Evolutionary conservation across 2,797 vertebrate genomes (phyloP), one percentile per base, ranked within the genome.

Genomic region (Antrozous pallidus): DNA sequence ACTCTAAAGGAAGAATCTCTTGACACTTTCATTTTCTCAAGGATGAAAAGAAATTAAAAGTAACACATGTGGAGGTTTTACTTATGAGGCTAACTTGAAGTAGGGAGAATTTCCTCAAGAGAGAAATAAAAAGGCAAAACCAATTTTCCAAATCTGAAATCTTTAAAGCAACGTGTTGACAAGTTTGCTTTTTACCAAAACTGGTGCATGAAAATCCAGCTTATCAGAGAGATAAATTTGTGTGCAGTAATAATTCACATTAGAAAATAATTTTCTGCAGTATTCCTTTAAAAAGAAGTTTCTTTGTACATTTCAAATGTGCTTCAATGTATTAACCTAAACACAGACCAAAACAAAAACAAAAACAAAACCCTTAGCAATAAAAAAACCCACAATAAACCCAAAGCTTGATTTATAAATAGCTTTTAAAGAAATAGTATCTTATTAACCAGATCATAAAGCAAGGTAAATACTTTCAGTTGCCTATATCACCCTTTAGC

Each of bases 21-120:
- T 89, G 93, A 83, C 95, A 92, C 81, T 97, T 94, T 95, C 93
- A 83, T 97, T 96, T 97, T 95, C 89, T 96, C 93, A 95, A 95
- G 80, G 95, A 95, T 93, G 84, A 94, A 90, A 95, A 96, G 82
- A 96, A 97, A 96, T 94, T 96, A 96, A 96, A 97, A 95, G 91
- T 80, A 94, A 92, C 78, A 80, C 80, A 80, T 87, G 92, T 82
- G 89, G 90, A 94, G 81, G 69, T 83, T 95, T 96, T 94, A 88
- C 95, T 93, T 93, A 85, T 47, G 91, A 95, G 78, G 77, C 61
- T 96, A 90, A 90, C 51, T 70, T 74, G 80, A 94, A 78, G 51
- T 75, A 47, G n/a, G 70, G 54, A 71, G 49, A 95, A 92, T 88
- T 91, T 83, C 54, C 88, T 75, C 81, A 65, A 63, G 95, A 96